phyloP scores from a whole-genome alignment of 2,113 vertebrate species.

The Nematolebias whitei region DNA sequence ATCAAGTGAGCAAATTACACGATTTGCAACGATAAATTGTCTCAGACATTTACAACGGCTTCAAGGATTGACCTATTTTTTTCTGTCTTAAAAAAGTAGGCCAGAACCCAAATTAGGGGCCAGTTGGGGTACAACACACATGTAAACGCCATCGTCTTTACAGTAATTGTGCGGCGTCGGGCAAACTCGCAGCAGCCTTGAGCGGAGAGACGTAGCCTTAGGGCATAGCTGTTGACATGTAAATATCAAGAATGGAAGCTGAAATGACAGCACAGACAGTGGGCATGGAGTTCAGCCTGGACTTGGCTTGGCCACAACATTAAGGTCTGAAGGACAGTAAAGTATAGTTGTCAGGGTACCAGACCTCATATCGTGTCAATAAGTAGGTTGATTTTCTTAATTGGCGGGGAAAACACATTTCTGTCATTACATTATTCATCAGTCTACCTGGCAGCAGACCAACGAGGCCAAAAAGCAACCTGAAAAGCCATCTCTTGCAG shows the following conservation, averaged over 20 bases:
- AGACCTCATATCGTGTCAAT: constrained; percentile 56
- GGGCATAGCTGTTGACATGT: constrained; percentile 68
- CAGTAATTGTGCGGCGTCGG: constrained; percentile 67
- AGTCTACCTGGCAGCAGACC: constrained; percentile 31
- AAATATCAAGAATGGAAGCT: constrained; percentile 63
- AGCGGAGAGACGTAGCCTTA: constrained; percentile 60
- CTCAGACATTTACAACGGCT: constrained; percentile 66
- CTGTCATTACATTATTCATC: constrained; percentile 49
- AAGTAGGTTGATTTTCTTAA: constrained; percentile 67
- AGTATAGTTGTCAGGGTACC: constrained; percentile 63
- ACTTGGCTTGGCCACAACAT: constrained; percentile 58
- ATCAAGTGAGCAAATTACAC: constrained; percentile 57
- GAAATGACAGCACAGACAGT: constrained; percentile 72
- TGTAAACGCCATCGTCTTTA: constrained; percentile 68
- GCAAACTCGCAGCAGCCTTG: constrained; percentile 47
- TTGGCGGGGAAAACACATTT: constrained; percentile 51
- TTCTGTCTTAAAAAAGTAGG: constrained; percentile 73
- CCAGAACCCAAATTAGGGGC: constrained; percentile 75
- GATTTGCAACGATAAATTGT: constrained; percentile 70
- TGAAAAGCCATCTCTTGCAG: constrained; percentile 7
- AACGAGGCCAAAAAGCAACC: constrained; percentile 14
- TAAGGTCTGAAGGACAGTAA: constrained; percentile 52
- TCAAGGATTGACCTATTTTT: constrained; percentile 78
- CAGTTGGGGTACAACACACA: constrained; percentile 47
- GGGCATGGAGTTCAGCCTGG: constrained; percentile 46